phyloP scores from a whole-genome alignment of 2,888 invertebrate species.

The Sesamia inferens region DNA sequence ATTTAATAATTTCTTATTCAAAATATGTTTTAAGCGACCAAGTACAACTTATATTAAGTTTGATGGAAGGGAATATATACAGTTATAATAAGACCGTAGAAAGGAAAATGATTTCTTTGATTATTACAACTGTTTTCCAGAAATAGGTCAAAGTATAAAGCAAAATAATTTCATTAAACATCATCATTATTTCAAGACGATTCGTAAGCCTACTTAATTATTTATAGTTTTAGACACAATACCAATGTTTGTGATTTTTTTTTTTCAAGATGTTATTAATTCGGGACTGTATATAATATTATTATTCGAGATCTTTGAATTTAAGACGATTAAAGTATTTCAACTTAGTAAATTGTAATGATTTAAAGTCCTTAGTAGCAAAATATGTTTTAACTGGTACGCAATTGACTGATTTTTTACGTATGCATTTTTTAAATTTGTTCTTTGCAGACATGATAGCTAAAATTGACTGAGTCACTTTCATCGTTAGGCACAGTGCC shows the following conservation, averaged over 20 bases:
- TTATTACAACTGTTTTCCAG: neutral
- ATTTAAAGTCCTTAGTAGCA: constrained; percentile 36
- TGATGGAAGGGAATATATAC: neutral
- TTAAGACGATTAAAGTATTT: constrained; percentile 51
- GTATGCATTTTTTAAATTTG: constrained; percentile 28
- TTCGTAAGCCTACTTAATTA: constrained; percentile 37
- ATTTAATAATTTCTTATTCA: neutral
- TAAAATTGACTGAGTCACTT: neutral
- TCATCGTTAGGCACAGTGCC: too few relatives aligned
- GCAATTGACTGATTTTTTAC: constrained; percentile 61
- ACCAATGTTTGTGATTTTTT: constrained; percentile 60
- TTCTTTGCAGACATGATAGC: constrained; percentile 48
- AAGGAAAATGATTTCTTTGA: neutral
- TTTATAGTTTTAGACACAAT: constrained; percentile 52
- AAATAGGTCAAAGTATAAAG: neutral
- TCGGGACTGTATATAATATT: constrained; percentile 77
- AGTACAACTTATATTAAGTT: constrained; percentile 23
- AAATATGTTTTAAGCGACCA: constrained; percentile 13
- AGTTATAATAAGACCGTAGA: neutral
- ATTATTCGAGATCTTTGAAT: constrained; percentile 55
- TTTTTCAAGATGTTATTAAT: constrained; percentile 63
- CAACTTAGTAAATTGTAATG: constrained; percentile 37
- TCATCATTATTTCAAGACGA: constrained; percentile 16
- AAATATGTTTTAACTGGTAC: constrained; percentile 40
- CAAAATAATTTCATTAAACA: neutral